phyloP scores from a whole-genome alignment of 2,888 invertebrate species.

The Hylaea fasciaria region DNA sequence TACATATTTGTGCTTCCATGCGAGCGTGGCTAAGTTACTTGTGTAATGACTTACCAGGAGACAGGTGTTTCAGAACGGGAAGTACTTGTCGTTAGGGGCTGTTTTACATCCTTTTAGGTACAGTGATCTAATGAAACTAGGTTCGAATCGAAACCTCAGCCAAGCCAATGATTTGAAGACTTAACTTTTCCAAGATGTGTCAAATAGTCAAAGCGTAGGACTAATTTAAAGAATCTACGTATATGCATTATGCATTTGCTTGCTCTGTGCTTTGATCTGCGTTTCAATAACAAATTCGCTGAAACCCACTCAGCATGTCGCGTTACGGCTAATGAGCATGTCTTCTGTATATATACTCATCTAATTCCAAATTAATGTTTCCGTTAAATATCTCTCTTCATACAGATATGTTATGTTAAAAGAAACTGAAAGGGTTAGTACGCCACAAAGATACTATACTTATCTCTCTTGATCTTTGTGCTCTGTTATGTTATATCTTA shows the following conservation, averaged over 20 bases:
- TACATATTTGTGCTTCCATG: conserved; percentile 32
- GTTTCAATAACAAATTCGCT: conserved; percentile 32
- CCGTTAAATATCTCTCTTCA: conserved; percentile 40
- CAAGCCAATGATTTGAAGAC: neutral
- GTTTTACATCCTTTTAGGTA: too few relatives aligned
- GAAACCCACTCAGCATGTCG: conserved; percentile 40
- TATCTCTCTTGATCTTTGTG: conserved; percentile 1
- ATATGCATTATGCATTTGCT: neutral
- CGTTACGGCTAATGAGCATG: conserved; percentile 42
- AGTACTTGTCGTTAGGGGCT: neutral
- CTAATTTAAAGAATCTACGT: neutral
- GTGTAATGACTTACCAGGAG: conserved; percentile 5
- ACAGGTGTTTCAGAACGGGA: conserved; percentile 5
- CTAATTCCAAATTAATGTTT: conserved; percentile 53
- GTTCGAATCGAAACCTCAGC: too few relatives aligned
- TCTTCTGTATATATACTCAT: too few relatives aligned
- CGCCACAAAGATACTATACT: conserved; percentile 10
- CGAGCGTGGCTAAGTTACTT: neutral
- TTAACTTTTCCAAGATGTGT: neutral
- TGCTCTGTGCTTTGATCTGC: conserved; percentile 16
- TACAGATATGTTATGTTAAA: conserved; percentile 41
- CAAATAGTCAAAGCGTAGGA: neutral
- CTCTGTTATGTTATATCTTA: conserved; percentile 10
- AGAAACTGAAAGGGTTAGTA: conserved; percentile 25
- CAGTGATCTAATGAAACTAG: too few relatives aligned